Evolutionary conservation across 2,888 invertebrate species (phyloP), one percentile per base, ranked within the genome.

Genomic region (Lepeophtheirus nordmannii): DNA sequence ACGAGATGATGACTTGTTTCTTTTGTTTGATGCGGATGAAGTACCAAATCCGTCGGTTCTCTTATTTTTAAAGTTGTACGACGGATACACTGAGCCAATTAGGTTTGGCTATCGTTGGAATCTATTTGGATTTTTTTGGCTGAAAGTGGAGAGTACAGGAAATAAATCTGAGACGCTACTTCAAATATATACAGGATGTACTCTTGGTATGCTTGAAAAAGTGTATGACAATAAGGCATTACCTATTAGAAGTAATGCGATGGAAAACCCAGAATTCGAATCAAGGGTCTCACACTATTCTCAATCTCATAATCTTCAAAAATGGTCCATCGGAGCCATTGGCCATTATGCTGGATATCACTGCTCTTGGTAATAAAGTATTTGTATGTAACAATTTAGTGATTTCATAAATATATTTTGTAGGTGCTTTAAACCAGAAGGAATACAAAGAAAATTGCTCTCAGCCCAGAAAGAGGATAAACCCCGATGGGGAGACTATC

Each of bases 281-380:
- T 59, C 65, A n/a, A 59, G 22, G 14, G 38, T 67, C 22, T 72
- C 70, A 69, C 70, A 71, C 58, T 74, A 82, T 67, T 78, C 78
- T 12, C 74, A 81, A 67, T 83, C 82, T 72, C 64, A 68, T 39
- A 20, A 63, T 10, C 67, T 69, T 1, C 63, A 67, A n/a, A 41
- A 65, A 23, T 72, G 72, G 72, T 58, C 65, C 0, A 68, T 70
- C 17, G 72, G 72, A 11, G 64, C 53, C 2, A 74, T 83, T 56
- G 83, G 83, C 74, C 83, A 83, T 70, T 82, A 80, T 68, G 84
- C 83, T 3, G 84, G 84, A 12, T 84, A 84, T 83, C 82, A 78
- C 73, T 85, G 85, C 72, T 80, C 83, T 71, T 81, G 80, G 71
- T 46, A 59, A 46, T 65, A 22, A 53, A 41, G 46, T 2, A 30